Base-by-base conservation (phyloP, 2,888 invertebrate genomes). In the Cyrtodaria siliqua region DNA sequence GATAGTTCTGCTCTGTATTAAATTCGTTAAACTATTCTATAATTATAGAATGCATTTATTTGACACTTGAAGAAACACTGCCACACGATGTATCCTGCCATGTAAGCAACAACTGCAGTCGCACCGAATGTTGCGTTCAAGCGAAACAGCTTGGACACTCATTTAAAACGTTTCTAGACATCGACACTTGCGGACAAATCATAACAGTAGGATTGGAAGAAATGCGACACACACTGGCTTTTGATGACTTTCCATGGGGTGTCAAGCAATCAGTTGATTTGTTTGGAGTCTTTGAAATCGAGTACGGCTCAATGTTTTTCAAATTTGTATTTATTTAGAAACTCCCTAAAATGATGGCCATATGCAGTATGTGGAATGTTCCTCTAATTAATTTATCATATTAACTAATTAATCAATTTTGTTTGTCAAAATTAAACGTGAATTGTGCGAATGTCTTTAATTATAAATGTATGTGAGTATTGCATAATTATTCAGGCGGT, bases 51-150 rank as follows among this genome's bases (percentile, higher is more conserved):
- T n/a, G n/a, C n/a, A n/a, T n/a, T n/a, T n/a, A n/a, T n/a, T n/a
- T n/a, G n/a, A n/a, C n/a, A n/a, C n/a, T n/a, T n/a, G n/a, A n/a
- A n/a, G n/a, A n/a, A n/a, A n/a, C 33, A 12, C 50, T 75, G 42
- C 40, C 67, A 4, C 49, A 47, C 20, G 42, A 42, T 16, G 23
- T 71, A 12, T 66, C 81, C 9, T 83, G 83, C 55, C 63, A 71
- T 24, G 62, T 81, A 14, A 53, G 62, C 23, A 33, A 62, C 16
- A 38, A 68, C 14, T 83, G 83, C 62, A 66, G 73, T 8, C 66
- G 62, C 2, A 53, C 81, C 2, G 69, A 79, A 2, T 79, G 79
- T 38, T 83, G 83, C 62, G 59, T 83, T 0, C 77, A 82, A 56
- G 61, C 74, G 2, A 38, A 38, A 12, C 42, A 66, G 14, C 38